A percentile compares a stretch with the other conserved stretches of the same genome.
Evolutionary conservation across 1,140 invertebrate species (phyloP).

Genomic region (Drosophila trapezifrons): DNA sequence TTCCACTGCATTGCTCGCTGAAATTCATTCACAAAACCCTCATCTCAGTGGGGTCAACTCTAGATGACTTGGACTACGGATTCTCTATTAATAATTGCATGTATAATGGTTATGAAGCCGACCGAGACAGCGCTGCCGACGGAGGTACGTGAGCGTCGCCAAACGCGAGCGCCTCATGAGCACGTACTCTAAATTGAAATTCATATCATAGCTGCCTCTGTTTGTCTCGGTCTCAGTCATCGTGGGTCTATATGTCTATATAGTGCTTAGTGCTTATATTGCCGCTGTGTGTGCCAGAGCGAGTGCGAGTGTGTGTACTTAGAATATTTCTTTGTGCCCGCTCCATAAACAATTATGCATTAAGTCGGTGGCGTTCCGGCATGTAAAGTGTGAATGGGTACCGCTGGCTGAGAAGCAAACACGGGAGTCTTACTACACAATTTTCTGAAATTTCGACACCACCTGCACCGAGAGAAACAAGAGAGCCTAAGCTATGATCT

Average conservation of each 20-base stretch:
- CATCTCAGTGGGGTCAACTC: slow-evolving; percentile 21
- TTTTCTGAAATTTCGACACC: slow-evolving; percentile 6
- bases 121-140: slow-evolving; percentile 13
- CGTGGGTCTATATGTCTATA: slow-evolving; percentile 18
- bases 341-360: slow-evolving; percentile 77
- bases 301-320: slow-evolving; percentile 50
- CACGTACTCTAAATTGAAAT: slow-evolving; percentile 79
- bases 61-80: slow-evolving; percentile 10
- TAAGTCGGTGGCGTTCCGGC: slow-evolving; percentile 63
- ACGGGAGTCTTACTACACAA: slow-evolving; percentile 14
- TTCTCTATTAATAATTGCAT: slow-evolving; percentile 63
- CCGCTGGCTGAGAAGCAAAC: slow-evolving; percentile 24
- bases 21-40: slow-evolving; percentile 30
- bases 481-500: no score
- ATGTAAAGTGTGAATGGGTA: slow-evolving; percentile 67
- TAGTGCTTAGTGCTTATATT: slow-evolving; percentile 18
- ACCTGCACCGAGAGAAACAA: slow-evolving; percentile 12
- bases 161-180: slow-evolving; percentile 66
- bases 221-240: slow-evolving; percentile 36
- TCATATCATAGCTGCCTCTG: slow-evolving; percentile 74
- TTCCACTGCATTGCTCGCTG: neutral
- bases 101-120: slow-evolving; percentile 39
- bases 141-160: slow-evolving; percentile 58
- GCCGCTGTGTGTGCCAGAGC: slow-evolving; percentile 23
- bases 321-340: slow-evolving; percentile 72